A percentile compares a stretch with the other conserved stretches of the same genome.
phyloP scores from a whole-genome alignment of 1,140 invertebrate genomes.

The Goniozus legneri region DNA sequence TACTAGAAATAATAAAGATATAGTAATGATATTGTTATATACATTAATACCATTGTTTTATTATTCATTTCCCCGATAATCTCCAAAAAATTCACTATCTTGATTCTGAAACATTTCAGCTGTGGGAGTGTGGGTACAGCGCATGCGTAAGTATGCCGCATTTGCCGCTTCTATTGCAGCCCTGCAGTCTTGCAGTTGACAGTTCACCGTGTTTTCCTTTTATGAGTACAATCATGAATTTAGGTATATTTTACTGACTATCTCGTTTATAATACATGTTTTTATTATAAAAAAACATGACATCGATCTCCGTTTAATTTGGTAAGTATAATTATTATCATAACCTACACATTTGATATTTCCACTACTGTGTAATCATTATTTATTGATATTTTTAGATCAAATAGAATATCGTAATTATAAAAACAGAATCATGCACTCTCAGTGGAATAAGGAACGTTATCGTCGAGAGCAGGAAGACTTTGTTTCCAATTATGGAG shows the following conservation, averaged over 20 bases:
- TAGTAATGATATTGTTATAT: neutral
- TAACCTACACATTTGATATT: neutral
- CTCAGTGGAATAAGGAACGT: constrained; percentile 18
- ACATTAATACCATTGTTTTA: neutral
- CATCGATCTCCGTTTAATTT: neutral
- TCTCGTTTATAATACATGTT: no score
- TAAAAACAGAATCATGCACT: constrained; percentile 15
- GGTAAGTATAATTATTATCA: neutral
- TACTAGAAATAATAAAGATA: neutral
- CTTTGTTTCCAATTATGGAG: constrained; percentile 42
- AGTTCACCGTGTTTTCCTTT: no score
- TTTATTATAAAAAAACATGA: no score
- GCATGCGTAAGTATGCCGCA: no score
- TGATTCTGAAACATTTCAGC: no score
- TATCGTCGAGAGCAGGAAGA: constrained; percentile 39
- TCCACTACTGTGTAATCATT: neutral
- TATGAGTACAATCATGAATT: no score
- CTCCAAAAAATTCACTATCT: neutral
- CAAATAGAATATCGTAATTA: neutral
- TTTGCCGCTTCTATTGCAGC: no score
- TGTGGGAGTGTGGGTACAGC: no score
- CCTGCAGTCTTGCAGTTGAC: no score
- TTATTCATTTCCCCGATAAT: neutral
- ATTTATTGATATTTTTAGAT: neutral
- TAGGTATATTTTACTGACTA: no score